Evolutionary conservation across 2,888 invertebrate species (phyloP).

Genomic region (Oeneis ivallda): DNA sequence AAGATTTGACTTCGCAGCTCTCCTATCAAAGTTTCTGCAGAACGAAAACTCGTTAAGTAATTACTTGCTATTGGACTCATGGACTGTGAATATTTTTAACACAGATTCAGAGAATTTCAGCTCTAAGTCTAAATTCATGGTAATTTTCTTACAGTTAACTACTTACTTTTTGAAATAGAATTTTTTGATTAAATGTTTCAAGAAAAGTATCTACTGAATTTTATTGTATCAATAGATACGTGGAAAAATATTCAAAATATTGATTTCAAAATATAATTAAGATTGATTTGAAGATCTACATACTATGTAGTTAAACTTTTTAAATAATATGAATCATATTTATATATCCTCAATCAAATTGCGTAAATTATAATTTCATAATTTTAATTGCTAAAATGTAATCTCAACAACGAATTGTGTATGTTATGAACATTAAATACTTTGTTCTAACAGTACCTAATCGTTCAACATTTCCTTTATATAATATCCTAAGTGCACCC

Average conservation of each 20-base stretch:
- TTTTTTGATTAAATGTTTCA: background rate
- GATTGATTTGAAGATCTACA: no score
- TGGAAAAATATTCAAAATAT: no score
- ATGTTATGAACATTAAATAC: background rate
- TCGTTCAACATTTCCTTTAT: background rate
- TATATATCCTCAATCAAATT: no score
- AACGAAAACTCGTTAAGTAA: constrained; percentile 53
- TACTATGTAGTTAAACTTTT: no score
- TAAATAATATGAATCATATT: no score
- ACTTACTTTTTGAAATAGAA: background rate
- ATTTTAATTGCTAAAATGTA: no score
- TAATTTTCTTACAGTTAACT: background rate
- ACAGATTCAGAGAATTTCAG: constrained; percentile 20
- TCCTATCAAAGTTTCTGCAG: constrained; percentile 51
- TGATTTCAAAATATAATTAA: no score
- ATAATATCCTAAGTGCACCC: background rate
- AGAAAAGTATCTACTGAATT: no score
- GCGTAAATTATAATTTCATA: no score
- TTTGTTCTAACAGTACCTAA: background rate
- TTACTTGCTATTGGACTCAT: constrained; percentile 62
- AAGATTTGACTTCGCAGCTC: constrained; percentile 38
- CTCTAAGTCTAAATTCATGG: background rate
- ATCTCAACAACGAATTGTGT: no score
- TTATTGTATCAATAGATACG: no score
- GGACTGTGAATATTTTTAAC: constrained; percentile 50